Percentiles rank a stretch among this genome's conserved stretches.
Evolutionary conservation across 1,140 invertebrate species (phyloP).

Genomic region (Drosophila punjabiensis): DNA sequence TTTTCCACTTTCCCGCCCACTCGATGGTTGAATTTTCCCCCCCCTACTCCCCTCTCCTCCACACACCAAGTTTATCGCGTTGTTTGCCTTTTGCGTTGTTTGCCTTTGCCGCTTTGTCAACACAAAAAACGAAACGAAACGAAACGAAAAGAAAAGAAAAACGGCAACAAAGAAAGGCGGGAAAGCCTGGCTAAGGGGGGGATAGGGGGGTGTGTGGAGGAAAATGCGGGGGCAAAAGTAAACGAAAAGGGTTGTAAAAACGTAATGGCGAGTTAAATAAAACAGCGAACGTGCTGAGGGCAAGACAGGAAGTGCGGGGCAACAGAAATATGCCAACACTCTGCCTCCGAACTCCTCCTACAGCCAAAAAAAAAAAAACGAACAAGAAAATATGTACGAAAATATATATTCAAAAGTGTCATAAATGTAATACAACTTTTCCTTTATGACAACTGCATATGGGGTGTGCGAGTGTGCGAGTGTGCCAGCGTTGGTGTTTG

Average conservation of each 20-base stretch:
- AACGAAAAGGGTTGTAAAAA: slow-evolving; percentile 77
- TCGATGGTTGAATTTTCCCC: slow-evolving; percentile 9
- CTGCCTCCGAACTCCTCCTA: background rate
- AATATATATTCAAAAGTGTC: slow-evolving; percentile 78
- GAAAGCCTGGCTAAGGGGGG: background rate
- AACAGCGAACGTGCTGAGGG: slow-evolving; percentile 65
- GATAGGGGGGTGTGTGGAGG: background rate
- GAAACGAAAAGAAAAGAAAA: slow-evolving; percentile 36
- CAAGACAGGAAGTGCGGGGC: slow-evolving; percentile 8
- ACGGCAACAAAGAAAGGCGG: slow-evolving; percentile 31
- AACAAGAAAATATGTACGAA: slow-evolving; percentile 46
- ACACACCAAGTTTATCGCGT: slow-evolving; percentile 43
- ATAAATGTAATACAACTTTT: slow-evolving; percentile 81
- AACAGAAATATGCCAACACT: slow-evolving; percentile 43
- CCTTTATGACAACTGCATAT: slow-evolving; percentile 66
- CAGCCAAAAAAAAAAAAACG: background rate
- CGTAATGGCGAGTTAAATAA: slow-evolving; percentile 79
- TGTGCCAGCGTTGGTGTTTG: slow-evolving; percentile 17
- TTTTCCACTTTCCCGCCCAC: slow-evolving; percentile 38
- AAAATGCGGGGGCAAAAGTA: slow-evolving; percentile 32
- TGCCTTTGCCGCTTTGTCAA: slow-evolving; percentile 76
- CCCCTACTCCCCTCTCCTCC: background rate
- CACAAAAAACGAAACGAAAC: slow-evolving; percentile 41
- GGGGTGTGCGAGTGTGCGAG: slow-evolving; percentile 20
- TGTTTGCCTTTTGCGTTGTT: slow-evolving; percentile 73